Percentiles rank a stretch among this genome's conserved stretches.
Evolutionary conservation across 2,888 invertebrate genomes (phyloP).

Genomic region (Leistus spinibarbis): DNA sequence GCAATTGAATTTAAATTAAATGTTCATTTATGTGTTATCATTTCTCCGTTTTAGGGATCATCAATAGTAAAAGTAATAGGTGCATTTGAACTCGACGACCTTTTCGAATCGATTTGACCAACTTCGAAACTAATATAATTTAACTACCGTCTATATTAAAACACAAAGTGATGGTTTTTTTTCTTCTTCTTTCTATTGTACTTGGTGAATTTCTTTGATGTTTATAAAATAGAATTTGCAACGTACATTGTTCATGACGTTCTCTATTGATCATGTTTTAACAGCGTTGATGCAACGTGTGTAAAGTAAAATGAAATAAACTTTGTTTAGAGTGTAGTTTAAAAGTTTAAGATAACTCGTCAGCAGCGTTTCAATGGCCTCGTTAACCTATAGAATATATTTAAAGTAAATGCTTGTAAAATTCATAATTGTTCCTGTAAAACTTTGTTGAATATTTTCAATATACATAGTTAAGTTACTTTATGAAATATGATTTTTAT

Average conservation of each 20-base stretch:
- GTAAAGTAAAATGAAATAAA: background rate
- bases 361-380: background rate
- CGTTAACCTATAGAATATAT: background rate
- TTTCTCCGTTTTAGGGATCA: background rate
- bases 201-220: background rate
- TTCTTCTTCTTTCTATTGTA: no score
- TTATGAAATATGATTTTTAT: background rate
- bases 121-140: background rate
- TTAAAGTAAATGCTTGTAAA: background rate
- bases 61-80: background rate
- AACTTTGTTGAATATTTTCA: no score
- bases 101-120: background rate
- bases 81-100: background rate
- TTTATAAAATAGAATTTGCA: background rate
- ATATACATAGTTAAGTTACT: background rate
- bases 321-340: conserved; percentile 2
- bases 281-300: background rate
- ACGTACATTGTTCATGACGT: background rate
- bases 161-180: background rate
- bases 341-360: conserved; percentile 2
- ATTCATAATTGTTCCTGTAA: background rate
- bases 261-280: background rate
- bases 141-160: background rate
- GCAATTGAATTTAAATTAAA: background rate
- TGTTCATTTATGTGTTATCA: background rate